Evolutionary conservation across 2,888 invertebrate species (phyloP).

Genomic region (Pecten maximus): DNA sequence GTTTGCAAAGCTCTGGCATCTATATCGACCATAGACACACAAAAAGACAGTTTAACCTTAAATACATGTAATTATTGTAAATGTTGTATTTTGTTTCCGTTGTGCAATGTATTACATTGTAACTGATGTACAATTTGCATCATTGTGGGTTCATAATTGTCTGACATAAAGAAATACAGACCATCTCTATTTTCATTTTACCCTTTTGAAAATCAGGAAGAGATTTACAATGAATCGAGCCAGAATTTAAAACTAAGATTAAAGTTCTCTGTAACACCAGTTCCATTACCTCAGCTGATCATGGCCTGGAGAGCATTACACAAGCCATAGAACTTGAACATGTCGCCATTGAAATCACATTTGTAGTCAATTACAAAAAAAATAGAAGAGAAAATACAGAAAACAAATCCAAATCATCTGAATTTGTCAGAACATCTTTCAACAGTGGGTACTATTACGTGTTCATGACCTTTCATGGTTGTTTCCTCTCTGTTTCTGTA

Average conservation of each 20-base stretch:
- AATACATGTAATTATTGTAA: too few relatives aligned
- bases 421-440: background rate
- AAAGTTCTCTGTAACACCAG: background rate
- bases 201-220: background rate
- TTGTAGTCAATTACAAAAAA: background rate
- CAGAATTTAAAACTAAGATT: background rate
- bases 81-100: too few relatives aligned
- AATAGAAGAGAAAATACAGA: background rate
- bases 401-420: background rate
- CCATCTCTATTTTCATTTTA: background rate
- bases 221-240: background rate
- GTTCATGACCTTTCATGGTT: background rate
- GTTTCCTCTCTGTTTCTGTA: too few relatives aligned
- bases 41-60: too few relatives aligned
- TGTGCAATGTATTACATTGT: too few relatives aligned
- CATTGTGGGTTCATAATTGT: too few relatives aligned
- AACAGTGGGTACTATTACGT: background rate
- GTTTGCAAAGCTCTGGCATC: too few relatives aligned
- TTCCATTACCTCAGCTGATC: background rate
- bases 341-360: background rate
- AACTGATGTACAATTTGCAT: too few relatives aligned
- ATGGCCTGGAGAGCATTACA: background rate
- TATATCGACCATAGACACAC: too few relatives aligned
- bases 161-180: too few relatives aligned
- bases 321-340: background rate